Evolutionary conservation across 1,140 invertebrate genomes (phyloP), one percentile per base, ranked within the genome.

Genomic region (Meloidogyne hapla): DNA sequence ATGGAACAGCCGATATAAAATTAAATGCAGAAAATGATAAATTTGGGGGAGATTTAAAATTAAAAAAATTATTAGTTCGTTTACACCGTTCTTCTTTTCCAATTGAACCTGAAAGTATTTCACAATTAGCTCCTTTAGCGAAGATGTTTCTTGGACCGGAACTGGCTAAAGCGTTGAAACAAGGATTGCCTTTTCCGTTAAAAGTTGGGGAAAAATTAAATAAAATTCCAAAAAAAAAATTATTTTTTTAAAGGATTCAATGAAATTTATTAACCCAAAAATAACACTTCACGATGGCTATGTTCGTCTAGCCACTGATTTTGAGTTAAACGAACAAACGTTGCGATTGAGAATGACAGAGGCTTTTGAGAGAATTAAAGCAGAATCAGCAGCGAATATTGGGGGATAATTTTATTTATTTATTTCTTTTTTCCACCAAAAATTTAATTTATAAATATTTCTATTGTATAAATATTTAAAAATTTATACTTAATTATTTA

Each of bases 121-220:
- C 81, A 18, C 83, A 87, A 65, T 75, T 86, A 26, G 83, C 84
- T 5, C 84, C 84, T 0, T 64, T 86, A 25, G 86, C 84, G 13
- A 86, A 86, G 69, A 86, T 85, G 12, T 87, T 86, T 72, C 76
- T 86, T 40, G 84, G 85, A 13, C 84, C 84, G 9, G 80, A 86
- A 73, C 69, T 86, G 33, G 75, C 79, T 25, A 68, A 68, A n/a
- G 84, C 82, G 15, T 65, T 86, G 9, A 86, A 86, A 77, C 83
- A 87, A 56, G 84, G 85, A 45, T 75, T 86, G 13, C 85, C 85
- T 12, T 86, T 79, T 71, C 84, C 84, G 12, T 48, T 85, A 10
- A 84, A 81, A 77, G 83, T 85, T 65, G 25, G 18, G 8, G 4
- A 23, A 40, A 9, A 40, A 18, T 45, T 15, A n/a, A n/a, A n/a